phyloP scores from a whole-genome alignment of 2,888 invertebrate species.

The Phyto melanocephala region DNA sequence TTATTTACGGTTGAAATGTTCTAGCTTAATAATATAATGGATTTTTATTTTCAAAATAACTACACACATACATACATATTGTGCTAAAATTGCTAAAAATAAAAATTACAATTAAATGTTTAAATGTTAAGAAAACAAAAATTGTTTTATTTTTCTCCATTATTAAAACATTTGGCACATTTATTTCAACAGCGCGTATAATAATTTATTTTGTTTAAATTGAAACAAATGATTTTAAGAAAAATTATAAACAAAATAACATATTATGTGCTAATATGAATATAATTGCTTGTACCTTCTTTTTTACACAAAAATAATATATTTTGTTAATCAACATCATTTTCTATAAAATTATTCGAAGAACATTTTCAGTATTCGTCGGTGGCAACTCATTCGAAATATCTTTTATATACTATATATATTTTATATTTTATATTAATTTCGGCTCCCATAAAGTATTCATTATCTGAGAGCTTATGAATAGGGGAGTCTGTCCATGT shows the following conservation, averaged over 20 bases:
- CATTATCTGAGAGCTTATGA: no score
- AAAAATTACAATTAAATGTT: constrained; percentile 6
- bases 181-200: constrained; percentile 8
- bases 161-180: constrained; percentile 8
- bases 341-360: constrained; percentile 16
- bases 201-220: not conserved
- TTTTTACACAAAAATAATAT: not conserved
- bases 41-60: not conserved
- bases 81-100: constrained; percentile 6
- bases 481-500: no score
- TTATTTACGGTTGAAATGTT: not conserved
- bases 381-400: not conserved
- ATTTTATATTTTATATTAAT: not conserved
- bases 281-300: constrained; percentile 21
- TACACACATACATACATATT: not conserved
- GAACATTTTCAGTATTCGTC: not conserved
- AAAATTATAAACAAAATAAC: constrained; percentile 23
- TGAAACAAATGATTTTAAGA: constrained; percentile 34
- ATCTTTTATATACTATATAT: no score
- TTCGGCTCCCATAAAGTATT: no score
- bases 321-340: constrained; percentile 21
- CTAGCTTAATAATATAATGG: not conserved
- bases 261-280: constrained; percentile 32
- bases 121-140: not conserved
- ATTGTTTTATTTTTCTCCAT: not conserved